phyloP scores from a whole-genome alignment of 2,113 vertebrate species.

The Neolamprologus tretocephalus region DNA sequence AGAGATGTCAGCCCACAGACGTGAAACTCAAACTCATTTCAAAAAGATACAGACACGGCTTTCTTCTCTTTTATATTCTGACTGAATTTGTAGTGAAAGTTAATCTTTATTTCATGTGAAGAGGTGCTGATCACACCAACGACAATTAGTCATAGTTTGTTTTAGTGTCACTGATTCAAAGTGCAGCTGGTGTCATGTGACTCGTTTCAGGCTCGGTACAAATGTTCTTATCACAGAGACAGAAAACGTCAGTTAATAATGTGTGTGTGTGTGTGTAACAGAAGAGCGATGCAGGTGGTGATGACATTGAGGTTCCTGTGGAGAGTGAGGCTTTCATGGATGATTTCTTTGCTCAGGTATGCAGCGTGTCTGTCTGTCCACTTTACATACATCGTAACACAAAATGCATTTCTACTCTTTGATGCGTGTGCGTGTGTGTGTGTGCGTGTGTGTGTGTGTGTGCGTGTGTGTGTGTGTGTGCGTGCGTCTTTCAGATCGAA shows the following conservation, averaged over 20 bases:
- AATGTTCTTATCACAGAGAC: not conserved
- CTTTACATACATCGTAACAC: not conserved
- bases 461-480: not conserved
- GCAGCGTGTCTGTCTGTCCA: not conserved
- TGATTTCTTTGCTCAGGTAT: constrained; percentile 88
- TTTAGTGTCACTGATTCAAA: not conserved
- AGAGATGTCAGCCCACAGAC: not conserved
- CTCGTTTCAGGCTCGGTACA: not conserved
- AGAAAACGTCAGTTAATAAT: not conserved
- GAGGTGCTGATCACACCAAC: not conserved
- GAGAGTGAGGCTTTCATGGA: constrained; percentile 91
- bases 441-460: not conserved
- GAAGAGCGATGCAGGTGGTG: constrained; percentile 76
- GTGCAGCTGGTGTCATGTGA: not conserved
- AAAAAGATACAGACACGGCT: rapidly evolving
- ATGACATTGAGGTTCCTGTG: constrained; percentile 81
- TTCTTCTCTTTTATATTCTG: not conserved
- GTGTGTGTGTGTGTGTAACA: constrained; percentile 5
- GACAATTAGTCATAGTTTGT: not conserved
- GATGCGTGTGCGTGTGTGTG: not conserved
- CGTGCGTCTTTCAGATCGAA: constrained; percentile 73
- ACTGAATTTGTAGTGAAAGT: not conserved
- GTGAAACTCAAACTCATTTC: not conserved
- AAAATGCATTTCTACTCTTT: not conserved
- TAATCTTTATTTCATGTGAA: not conserved